Evolutionary conservation across 1,140 invertebrate genomes (phyloP).

Genomic region (Apis cerana): DNA sequence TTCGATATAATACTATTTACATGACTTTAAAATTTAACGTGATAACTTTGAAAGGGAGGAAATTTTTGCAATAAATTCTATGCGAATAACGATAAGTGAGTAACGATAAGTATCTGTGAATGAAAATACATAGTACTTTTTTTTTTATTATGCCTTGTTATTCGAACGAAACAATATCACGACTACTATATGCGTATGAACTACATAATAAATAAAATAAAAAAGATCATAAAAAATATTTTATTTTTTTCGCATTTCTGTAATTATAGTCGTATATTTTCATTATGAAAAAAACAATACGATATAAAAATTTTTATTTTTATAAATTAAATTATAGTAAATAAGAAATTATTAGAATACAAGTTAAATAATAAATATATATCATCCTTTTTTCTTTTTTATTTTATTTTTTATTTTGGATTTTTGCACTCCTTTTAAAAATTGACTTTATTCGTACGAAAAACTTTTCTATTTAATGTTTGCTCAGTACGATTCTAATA

Average conservation of each 20-base stretch:
- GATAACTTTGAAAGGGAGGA: conserved; percentile 20
- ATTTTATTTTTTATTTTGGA: not conserved
- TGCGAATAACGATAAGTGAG: conserved; percentile 4
- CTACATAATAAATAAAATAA: not conserved
- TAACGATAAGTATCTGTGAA: conserved; percentile 21
- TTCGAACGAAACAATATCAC: conserved; percentile 14
- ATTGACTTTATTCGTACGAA: conserved; percentile 1
- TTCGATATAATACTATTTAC: conserved; percentile 69
- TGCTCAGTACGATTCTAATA: conserved; percentile 1
- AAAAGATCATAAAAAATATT: not conserved
- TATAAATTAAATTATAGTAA: conserved; percentile 7
- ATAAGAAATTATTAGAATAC: not conserved
- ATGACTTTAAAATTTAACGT: conserved; percentile 64
- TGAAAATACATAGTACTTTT: not conserved
- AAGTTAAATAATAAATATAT: conserved; percentile 5
- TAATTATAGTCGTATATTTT: not conserved
- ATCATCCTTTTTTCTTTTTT: not conserved
- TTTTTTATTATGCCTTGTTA: conserved; percentile 1
- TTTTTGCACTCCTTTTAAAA: not conserved
- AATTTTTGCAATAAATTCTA: conserved; percentile 22
- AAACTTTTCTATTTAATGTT: not conserved
- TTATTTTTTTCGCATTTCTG: not conserved
- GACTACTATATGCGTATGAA: conserved; percentile 12
- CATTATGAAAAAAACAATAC: conserved; percentile 7
- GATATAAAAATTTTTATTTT: conserved; percentile 16